These are phyloP conservation scores for Belgica antarctica DNA, from an alignment of 2,888 invertebrate species.

Conservation along the genomic window DNA sequence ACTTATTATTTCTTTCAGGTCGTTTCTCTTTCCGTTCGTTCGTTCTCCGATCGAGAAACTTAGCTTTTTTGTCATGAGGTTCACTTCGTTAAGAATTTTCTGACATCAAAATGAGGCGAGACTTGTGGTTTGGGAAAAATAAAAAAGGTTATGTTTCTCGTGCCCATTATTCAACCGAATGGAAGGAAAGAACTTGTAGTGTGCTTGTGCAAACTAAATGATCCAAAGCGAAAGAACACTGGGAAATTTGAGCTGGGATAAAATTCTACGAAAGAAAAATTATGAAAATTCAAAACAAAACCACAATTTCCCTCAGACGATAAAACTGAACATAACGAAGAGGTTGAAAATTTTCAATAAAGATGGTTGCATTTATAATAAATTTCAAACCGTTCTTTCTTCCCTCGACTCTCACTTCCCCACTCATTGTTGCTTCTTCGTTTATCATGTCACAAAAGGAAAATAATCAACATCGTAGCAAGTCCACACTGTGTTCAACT, in stretches of 20 bases:
- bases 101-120: constrained; percentile 19
- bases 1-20: not conserved
- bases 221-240: constrained; percentile 3
- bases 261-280: constrained; percentile 19
- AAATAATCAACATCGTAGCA: too few species aligned
- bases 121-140: not conserved
- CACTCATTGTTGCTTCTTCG: constrained; percentile 22
- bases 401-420: not conserved
- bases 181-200: constrained; percentile 2
- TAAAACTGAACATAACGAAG: not conserved
- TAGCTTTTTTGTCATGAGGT: not conserved
- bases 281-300: constrained; percentile 22
- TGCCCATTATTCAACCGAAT: constrained; percentile 21
- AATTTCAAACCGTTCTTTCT: constrained; percentile 14
- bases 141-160: not conserved
- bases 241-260: constrained; percentile 2
- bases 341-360: not conserved
- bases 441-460: constrained; percentile 13
- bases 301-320: constrained; percentile 6
- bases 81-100: constrained; percentile 12
- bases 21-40: not conserved
- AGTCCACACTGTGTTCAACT: too few species aligned
- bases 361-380: constrained; percentile 17
- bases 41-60: not conserved
- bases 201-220: not conserved